Percentiles rank a stretch among this genome's conserved stretches.
phyloP scores from a whole-genome alignment of 2,113 vertebrate genomes.

The Macrotus californicus region DNA sequence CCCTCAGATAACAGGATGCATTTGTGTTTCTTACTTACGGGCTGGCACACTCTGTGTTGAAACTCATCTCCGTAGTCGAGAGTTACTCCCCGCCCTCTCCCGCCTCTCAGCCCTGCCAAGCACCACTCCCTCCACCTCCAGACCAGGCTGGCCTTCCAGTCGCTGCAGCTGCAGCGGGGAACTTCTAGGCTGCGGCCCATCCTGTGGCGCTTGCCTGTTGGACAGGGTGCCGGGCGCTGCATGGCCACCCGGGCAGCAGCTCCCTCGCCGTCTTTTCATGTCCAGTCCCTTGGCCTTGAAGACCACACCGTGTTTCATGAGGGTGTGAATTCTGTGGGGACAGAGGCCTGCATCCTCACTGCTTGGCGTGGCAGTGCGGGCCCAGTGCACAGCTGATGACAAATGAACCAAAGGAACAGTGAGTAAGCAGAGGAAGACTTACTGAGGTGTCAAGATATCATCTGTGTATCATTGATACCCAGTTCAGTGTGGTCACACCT shows the following conservation, averaged over 20 bases:
- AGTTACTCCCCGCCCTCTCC: background rate
- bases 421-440: background rate
- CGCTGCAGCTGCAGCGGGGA: rapidly evolving
- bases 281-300: background rate
- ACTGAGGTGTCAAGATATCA: no score
- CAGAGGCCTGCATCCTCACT: background rate
- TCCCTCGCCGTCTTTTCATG: background rate
- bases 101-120: background rate
- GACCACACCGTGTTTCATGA: background rate
- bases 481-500: background rate
- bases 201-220: background rate
- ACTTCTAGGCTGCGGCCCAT: background rate
- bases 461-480: background rate
- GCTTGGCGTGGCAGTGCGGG: rapidly evolving
- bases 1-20: background rate
- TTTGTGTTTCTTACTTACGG: background rate
- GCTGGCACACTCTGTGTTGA: background rate
- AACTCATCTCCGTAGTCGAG: background rate
- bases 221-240: background rate
- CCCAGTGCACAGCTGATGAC: no score
- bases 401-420: background rate
- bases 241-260: rapidly evolving
- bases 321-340: background rate
- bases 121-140: background rate
- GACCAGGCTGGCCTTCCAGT: background rate